Base-by-base conservation (phyloP, 1,140 invertebrate species). In the Meloidogyne hapla region DNA sequence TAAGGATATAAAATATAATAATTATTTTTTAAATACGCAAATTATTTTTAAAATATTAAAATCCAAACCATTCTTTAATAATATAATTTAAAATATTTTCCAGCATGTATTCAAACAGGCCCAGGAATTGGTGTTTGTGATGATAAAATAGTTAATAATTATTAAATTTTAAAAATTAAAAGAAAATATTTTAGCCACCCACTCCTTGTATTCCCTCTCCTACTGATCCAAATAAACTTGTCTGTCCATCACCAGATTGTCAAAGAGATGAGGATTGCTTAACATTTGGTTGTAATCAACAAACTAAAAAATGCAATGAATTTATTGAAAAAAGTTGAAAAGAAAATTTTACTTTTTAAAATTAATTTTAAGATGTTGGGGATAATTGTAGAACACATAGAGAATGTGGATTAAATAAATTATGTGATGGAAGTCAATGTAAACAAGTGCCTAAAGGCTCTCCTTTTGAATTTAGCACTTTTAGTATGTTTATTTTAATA, bases 321-420 rank as follows among this genome's bases (percentile, higher is more conserved):
- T 56, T 56, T 56, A 56, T 56, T n/a, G 48, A 56, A 56, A 56
- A 56, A 56, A 56, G n/a, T n/a, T 56, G n/a, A 56, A 56, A 56
- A n/a, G n/a, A 56, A 56, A 8, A n/a, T 15, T 18, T n/a, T 56
- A 5, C 0, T 48, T 48, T 48, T 48, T 48, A 18, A 33, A 33
- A 33, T 48, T 48, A 48, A 45, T 56, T 56, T n/a, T n/a, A n/a
- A 56, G 48, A 56, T 56, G 48, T 56, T 56, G 48, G 48, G 1
- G 48, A 56, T 56, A 56, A 8, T 56, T 56, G 48, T 56, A n/a
- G 18, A 56, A 56, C 48, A 56, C 48, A 56, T 56, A 56, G 48
- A 56, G 48, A 56, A 56, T 56, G 48, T 56, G 48, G 48, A 56
- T 56, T 56, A 56, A 56, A 56, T 56, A 56, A 56, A 56, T 56